Evolutionary conservation across 1,140 invertebrate genomes (phyloP), one percentile per base, ranked within the genome.

Genomic region (Pomacea maculata): DNA sequence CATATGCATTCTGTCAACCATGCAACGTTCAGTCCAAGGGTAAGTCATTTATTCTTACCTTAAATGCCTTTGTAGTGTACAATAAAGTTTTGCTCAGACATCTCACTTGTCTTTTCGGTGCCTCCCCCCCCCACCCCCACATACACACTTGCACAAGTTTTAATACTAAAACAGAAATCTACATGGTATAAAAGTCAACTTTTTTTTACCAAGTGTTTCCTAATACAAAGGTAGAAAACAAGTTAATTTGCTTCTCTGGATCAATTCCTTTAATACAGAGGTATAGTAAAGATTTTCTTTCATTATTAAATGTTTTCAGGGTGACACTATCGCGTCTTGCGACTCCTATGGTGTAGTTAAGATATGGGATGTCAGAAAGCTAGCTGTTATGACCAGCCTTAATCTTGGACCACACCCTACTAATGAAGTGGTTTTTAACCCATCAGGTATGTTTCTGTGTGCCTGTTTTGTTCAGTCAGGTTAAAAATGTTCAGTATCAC

Each of bases 1-100:
- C 91, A 92, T 80, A 86, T 88, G 85, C 87, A 92, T 87, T 89
- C 90, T 77, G 88, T 92, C 70, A 92, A 92, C 82, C 84, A 88
- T 85, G 86, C 86, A 14, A 87, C 86, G 14, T 91, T 92, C 74
- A 92, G 89, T 78, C 72, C 90, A 7, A 89, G 85, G 85, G 91
- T 91, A 82, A 88, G 87, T 84, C 21, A 45, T 34, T 75, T 45
- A 64, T 7, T 70, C 52, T 73, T 73, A 64, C 8, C 25, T 52
- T 29, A 67, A 64, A 75, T 80, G 64, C n/a, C n/a, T 67, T 67
- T 19, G n/a, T 25, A 3, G 64, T 3, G 64, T 67, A 25, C 64
- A 67, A 25, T 67, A 67, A 67, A 67, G 64, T 71, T 45, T 45
- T 45, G 34, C 34, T 45, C 34, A 45, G 34, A 45, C 34, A 45